Evolutionary conservation across 2,797 vertebrate species (phyloP).

Genomic region (Telmatherina bonti): DNA sequence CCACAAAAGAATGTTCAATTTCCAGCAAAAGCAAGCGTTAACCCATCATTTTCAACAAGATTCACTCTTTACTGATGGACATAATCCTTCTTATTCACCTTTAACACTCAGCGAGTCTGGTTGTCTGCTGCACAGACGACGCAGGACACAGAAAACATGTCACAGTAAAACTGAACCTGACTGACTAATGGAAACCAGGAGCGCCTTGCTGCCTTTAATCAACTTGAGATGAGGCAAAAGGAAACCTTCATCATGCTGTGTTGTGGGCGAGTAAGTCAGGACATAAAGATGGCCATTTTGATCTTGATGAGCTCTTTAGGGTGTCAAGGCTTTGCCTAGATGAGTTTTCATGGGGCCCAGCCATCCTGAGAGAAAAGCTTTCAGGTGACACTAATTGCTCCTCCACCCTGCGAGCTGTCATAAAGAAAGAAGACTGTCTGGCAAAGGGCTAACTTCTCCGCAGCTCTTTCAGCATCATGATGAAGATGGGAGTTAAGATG

Average conservation of each 20-base stretch:
- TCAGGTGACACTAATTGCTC: slow-evolving; percentile 87
- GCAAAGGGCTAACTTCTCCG: slow-evolving; percentile 49
- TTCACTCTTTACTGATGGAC: slow-evolving; percentile 10
- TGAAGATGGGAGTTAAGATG: slow-evolving; percentile 55
- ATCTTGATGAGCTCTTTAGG: slow-evolving; percentile 83
- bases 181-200: slow-evolving; percentile 67
- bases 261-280: slow-evolving; percentile 71
- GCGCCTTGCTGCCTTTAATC: slow-evolving; percentile 76
- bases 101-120: slow-evolving; percentile 14
- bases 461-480: slow-evolving; percentile 62
- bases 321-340: slow-evolving; percentile 75
- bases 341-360: slow-evolving; percentile 76
- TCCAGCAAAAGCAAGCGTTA: slow-evolving; percentile 1
- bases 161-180: slow-evolving; percentile 47
- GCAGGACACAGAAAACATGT: slow-evolving; percentile 29
- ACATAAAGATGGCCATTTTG: slow-evolving; percentile 80
- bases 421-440: slow-evolving; percentile 68
- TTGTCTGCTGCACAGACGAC: slow-evolving; percentile 20
- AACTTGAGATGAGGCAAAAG: slow-evolving; percentile 77
- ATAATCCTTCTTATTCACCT: slow-evolving; percentile 8
- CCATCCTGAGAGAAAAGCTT: slow-evolving; percentile 75
- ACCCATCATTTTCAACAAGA: slow-evolving; percentile 8
- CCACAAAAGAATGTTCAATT: slow-evolving; percentile 15
- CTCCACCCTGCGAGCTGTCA: slow-evolving; percentile 78
- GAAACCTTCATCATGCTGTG: slow-evolving; percentile 73